A percentile compares a stretch with the other conserved stretches of the same genome.
phyloP scores from a whole-genome alignment of 1,140 invertebrate genomes.

The Calliopsis andreniformis region DNA sequence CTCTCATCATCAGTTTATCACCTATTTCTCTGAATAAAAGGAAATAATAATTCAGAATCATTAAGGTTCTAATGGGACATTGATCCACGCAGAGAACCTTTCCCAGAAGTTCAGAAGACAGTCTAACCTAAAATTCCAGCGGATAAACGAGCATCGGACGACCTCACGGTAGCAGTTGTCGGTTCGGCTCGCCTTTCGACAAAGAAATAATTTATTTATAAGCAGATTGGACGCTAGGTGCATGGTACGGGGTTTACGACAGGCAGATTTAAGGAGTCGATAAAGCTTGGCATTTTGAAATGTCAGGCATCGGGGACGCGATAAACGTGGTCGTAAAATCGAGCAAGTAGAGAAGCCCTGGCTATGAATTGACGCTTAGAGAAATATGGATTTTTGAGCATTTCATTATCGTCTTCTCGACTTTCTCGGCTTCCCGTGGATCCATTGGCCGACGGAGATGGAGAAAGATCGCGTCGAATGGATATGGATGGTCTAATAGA shows the following conservation, averaged over 20 bases:
- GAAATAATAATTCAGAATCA: too few relatives aligned
- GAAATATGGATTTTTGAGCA: conserved; percentile 6
- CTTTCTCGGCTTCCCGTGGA: too few relatives aligned
- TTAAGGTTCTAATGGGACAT: too few relatives aligned
- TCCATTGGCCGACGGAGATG: too few relatives aligned
- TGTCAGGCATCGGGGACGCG: neutral
- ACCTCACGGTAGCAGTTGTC: neutral
- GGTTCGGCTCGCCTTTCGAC: neutral
- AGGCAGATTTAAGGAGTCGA: neutral
- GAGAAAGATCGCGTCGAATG: too few relatives aligned
- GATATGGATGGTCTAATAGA: too few relatives aligned
- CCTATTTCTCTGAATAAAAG: too few relatives aligned
- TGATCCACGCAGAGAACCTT: too few relatives aligned
- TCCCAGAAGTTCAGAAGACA: too few relatives aligned
- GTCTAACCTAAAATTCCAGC: too few relatives aligned
- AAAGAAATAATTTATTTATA: neutral
- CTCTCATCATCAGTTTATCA: too few relatives aligned
- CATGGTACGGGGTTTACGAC: neutral
- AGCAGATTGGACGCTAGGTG: neutral
- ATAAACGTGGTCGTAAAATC: conserved; percentile 20
- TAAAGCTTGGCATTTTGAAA: conserved; percentile 19
- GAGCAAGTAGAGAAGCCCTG: neutral
- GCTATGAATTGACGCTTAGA: neutral
- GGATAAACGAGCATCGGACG: too few relatives aligned
- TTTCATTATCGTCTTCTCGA: neutral